A percentile compares a stretch with the other conserved stretches of the same genome.
Conservation (phyloP, 2,888 invertebrate species). For the Cerceris rybyensis region DNA sequence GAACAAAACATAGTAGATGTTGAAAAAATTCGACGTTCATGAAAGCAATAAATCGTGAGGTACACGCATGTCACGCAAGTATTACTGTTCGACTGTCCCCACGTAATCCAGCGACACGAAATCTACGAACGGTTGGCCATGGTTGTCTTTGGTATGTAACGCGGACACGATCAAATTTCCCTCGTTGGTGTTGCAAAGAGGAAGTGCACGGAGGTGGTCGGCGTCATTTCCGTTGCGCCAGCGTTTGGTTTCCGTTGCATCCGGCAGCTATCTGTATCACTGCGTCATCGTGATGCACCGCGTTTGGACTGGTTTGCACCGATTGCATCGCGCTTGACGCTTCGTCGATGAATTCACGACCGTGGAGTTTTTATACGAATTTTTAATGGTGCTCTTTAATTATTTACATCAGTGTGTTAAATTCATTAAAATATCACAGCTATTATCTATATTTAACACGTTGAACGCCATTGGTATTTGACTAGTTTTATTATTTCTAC, state of each 20-base stretch:
- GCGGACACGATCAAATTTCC: constrained; percentile 57
- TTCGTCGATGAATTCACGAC: no score
- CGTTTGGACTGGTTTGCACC: constrained; percentile 7
- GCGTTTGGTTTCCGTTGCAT: constrained; percentile 78
- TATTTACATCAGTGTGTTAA: no score
- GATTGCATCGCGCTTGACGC: background rate
- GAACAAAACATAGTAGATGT: no score
- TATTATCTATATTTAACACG: no score
- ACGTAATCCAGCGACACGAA: constrained; percentile 41
- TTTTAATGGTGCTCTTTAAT: no score
- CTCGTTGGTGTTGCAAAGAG: constrained; percentile 53
- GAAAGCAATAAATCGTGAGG: background rate
- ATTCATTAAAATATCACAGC: no score
- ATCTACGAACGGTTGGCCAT: constrained; percentile 44
- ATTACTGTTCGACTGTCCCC: background rate
- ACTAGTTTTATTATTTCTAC: no score
- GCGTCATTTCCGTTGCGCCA: constrained; percentile 77
- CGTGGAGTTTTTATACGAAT: no score
- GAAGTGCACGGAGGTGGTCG: constrained; percentile 74
- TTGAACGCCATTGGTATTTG: no score
- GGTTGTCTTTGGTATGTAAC: constrained; percentile 33
- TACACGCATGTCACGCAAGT: background rate
- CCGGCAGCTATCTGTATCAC: constrained; percentile 75
- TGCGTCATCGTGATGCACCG: constrained; percentile 64
- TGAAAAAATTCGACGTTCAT: background rate